Conservation (phyloP, 2,888 invertebrate species). For the Caenorhabditis sp. region DNA sequence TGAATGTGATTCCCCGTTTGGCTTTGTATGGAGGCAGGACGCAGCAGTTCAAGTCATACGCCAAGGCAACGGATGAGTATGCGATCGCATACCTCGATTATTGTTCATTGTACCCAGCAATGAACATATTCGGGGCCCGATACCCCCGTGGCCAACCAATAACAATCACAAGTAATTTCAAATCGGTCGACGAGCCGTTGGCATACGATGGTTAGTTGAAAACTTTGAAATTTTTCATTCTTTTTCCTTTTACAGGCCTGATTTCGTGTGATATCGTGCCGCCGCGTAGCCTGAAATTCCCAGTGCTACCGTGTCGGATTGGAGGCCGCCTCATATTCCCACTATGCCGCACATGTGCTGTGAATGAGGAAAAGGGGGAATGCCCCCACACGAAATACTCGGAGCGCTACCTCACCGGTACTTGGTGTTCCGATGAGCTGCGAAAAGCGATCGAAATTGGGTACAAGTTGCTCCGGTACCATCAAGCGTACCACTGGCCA, state of each 20-base stretch:
- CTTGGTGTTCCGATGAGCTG: neutral
- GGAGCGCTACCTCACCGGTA: neutral
- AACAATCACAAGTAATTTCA: no score
- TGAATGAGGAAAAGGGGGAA: neutral
- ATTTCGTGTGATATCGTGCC: neutral
- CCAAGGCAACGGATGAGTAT: neutral
- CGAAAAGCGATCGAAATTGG: neutral
- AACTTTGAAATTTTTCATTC: no score
- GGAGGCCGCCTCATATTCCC: neutral
- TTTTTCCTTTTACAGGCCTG: neutral
- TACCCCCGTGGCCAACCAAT: constrained; percentile 14
- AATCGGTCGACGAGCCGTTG: no score
- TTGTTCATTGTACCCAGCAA: constrained; percentile 1
- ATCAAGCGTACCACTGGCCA: neutral
- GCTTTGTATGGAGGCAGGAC: constrained; percentile 20
- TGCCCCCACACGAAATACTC: neutral
- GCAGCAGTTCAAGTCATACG: neutral
- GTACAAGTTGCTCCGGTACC: neutral
- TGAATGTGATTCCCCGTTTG: neutral
- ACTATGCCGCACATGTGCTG: neutral
- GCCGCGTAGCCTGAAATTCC: neutral
- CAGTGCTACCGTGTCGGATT: neutral
- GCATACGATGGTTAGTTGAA: no score
- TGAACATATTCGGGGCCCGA: neutral
- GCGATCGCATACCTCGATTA: neutral